These are phyloP conservation scores for Forbesichthys papilliferus DNA, from an alignment of 2,113 vertebrate species.

Conservation along the genomic window DNA sequence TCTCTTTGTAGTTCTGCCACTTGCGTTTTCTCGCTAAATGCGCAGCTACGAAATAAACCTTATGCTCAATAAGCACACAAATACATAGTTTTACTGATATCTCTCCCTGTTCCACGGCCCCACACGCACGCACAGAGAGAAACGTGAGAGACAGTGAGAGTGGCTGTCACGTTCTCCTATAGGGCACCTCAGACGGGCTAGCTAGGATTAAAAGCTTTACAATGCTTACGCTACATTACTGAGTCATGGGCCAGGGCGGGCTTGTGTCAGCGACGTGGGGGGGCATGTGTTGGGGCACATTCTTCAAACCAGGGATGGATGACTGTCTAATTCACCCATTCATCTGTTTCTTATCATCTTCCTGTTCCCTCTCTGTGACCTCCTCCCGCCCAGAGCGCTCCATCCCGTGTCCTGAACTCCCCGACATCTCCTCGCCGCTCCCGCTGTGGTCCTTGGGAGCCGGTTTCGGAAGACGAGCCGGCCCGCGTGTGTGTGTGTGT, in stretches of 20 bases:
- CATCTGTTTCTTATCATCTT: too few relatives aligned
- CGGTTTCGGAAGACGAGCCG: not conserved
- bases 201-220: slow-evolving; percentile 51
- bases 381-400: too few relatives aligned
- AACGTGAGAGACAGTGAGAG: slow-evolving; percentile 10
- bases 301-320: too few relatives aligned
- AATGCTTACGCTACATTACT: too few relatives aligned
- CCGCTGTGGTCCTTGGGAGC: too few relatives aligned
- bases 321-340: too few relatives aligned
- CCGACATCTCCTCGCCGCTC: too few relatives aligned
- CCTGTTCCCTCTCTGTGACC: too few relatives aligned
- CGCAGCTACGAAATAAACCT: slow-evolving; percentile 38
- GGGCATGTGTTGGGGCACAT: too few relatives aligned
- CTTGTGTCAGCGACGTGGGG: too few relatives aligned
- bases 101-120: slow-evolving; percentile 6
- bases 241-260: too few relatives aligned
- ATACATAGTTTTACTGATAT: not conserved
- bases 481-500: not conserved
- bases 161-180: slow-evolving; percentile 33
- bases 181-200: slow-evolving; percentile 42
- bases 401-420: too few relatives aligned
- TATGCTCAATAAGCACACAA: slow-evolving; percentile 49
- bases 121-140: slow-evolving; percentile 19
- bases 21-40: slow-evolving; percentile 36
- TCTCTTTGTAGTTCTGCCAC: slow-evolving; percentile 65